Percentiles rank a stretch among this genome's conserved stretches.
Evolutionary conservation across 1,140 invertebrate genomes (phyloP).

Genomic region (Schmidtea mediterranea): DNA sequence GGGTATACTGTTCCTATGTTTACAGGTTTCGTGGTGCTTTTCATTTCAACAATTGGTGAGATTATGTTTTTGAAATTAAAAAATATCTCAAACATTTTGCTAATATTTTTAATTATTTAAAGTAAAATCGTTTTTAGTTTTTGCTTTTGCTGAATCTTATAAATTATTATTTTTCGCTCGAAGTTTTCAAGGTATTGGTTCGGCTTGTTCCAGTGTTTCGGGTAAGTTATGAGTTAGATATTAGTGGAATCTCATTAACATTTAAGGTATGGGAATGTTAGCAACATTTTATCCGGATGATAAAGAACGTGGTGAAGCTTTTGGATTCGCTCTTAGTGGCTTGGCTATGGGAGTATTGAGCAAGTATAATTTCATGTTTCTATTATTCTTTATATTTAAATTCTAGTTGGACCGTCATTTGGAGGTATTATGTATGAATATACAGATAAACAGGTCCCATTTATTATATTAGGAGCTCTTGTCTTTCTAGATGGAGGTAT

Average conservation of each 20-base stretch:
- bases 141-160: slow-evolving; percentile 75
- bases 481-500: slow-evolving; percentile 69
- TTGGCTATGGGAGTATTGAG: slow-evolving; percentile 64
- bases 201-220: slow-evolving; percentile 78
- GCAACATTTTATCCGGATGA: slow-evolving; percentile 75
- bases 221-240: no score
- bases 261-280: slow-evolving; percentile 70
- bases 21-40: slow-evolving; percentile 93
- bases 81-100: no score
- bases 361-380: slow-evolving; percentile 11
- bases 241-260: no score
- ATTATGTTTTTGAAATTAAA: slow-evolving; percentile 15
- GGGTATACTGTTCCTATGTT: slow-evolving; percentile 98
- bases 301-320: slow-evolving; percentile 75
- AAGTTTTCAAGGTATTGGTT: slow-evolving; percentile 76
- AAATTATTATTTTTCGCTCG: slow-evolving; percentile 62
- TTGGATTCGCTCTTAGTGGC: slow-evolving; percentile 85
- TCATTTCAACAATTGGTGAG: slow-evolving; percentile 80
- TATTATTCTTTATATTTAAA: no score
- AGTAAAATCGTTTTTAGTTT: slow-evolving; percentile 46
- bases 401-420: slow-evolving; percentile 47
- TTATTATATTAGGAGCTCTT: slow-evolving; percentile 62
- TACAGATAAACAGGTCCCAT: slow-evolving; percentile 78
- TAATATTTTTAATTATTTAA: no score
- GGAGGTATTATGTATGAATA: slow-evolving; percentile 90